A percentile compares a stretch with the other conserved stretches of the same genome.
Conservation (phyloP, 2,888 invertebrate genomes). For the Amblyteles armatorius region DNA sequence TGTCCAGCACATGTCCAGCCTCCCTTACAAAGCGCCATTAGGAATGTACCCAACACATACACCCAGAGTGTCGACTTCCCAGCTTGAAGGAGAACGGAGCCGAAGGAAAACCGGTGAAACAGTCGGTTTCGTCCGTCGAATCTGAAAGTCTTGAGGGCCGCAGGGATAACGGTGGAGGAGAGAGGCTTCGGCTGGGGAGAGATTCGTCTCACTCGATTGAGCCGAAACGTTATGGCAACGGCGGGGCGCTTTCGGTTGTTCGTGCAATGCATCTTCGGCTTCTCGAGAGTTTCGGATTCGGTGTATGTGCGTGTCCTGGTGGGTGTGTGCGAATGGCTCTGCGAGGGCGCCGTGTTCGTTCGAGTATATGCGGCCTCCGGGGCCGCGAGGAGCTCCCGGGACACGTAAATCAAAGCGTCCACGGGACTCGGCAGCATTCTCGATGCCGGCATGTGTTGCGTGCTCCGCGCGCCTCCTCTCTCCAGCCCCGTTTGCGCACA, state of each 20-base stretch:
- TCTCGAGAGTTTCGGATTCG: slow-evolving; percentile 54
- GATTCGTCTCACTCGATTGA: slow-evolving; percentile 58
- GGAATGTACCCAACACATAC: background rate
- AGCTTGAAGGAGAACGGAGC: background rate
- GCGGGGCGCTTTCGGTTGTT: slow-evolving; percentile 36
- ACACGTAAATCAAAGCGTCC: slow-evolving; percentile 81
- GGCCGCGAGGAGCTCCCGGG: slow-evolving; percentile 79
- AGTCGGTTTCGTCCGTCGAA: slow-evolving; percentile 29
- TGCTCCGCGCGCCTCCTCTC: slow-evolving; percentile 21
- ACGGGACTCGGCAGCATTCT: slow-evolving; percentile 72
- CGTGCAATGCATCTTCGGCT: slow-evolving; percentile 75
- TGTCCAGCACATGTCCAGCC: no score
- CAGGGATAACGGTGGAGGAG: slow-evolving; percentile 31
- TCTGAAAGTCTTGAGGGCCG: slow-evolving; percentile 23
- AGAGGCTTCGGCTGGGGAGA: slow-evolving; percentile 47
- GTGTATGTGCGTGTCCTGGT: slow-evolving; percentile 1
- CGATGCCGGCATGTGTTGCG: slow-evolving; percentile 54
- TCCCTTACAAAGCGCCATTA: background rate
- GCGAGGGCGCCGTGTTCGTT: slow-evolving; percentile 56
- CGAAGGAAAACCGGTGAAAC: slow-evolving; percentile 5
- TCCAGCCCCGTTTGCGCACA: slow-evolving; percentile 1
- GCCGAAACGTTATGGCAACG: slow-evolving; percentile 51
- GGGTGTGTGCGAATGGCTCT: background rate
- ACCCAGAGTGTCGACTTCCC: background rate
- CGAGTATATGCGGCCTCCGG: slow-evolving; percentile 58